A percentile compares a stretch with the other conserved stretches of the same genome.
Conservation (phyloP, 1,140 invertebrate species). For the Sitodiplosis mosellana region DNA sequence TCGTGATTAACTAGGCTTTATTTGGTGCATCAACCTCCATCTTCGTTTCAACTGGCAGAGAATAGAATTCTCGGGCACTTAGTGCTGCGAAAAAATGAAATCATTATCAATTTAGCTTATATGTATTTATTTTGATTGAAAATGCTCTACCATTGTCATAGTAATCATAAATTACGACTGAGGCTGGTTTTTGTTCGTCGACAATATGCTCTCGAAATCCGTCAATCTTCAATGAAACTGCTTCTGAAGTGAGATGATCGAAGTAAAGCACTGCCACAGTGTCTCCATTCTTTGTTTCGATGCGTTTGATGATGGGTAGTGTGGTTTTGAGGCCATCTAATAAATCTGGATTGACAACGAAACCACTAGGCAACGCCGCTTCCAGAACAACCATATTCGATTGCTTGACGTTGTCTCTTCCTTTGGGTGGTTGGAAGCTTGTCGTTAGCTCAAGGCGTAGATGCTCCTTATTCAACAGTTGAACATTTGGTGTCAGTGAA, state of each 20-base stretch:
- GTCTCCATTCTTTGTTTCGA: conserved; percentile 47
- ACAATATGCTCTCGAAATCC: conserved; percentile 64
- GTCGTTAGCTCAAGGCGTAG: neutral
- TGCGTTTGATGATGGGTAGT: neutral
- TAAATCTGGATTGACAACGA: neutral
- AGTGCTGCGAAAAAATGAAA: neutral
- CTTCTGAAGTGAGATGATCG: conserved; percentile 42
- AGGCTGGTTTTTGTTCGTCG: conserved; percentile 60
- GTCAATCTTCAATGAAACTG: conserved; percentile 59
- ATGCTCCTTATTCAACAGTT: neutral
- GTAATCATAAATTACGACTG: conserved; percentile 70
- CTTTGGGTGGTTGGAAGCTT: neutral
- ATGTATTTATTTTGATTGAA: neutral
- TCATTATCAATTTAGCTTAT: neutral
- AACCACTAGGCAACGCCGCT: conserved; percentile 55
- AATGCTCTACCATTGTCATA: conserved; percentile 61
- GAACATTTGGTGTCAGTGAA: neutral
- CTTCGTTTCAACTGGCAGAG: neutral
- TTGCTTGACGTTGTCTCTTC: neutral
- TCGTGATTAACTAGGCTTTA: too few species aligned
- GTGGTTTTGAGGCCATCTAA: neutral
- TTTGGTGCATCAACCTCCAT: neutral
- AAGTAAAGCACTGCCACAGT: conserved; percentile 62
- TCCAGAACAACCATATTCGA: conserved; percentile 72
- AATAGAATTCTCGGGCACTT: neutral